phyloP scores from a whole-genome alignment of 2,797 vertebrate species.

The Pipistrellus kuhlii region DNA sequence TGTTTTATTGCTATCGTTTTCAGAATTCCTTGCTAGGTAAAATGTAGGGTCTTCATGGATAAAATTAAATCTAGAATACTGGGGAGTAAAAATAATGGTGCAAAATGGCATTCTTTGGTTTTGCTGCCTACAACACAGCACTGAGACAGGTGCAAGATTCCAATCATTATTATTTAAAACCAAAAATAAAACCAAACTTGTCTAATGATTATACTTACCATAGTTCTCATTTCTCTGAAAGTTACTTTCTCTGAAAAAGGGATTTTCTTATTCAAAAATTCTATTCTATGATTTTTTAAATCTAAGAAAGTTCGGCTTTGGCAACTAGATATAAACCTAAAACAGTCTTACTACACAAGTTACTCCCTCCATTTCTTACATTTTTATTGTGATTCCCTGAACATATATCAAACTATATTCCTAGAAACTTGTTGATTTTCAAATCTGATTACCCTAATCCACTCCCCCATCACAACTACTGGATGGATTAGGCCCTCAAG shows the following conservation, averaged over 20 bases:
- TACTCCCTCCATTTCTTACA: not conserved
- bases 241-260: not conserved
- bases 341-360: not conserved
- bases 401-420: not conserved
- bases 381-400: not conserved
- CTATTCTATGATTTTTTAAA: not conserved
- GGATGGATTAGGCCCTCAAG: not conserved
- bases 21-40: not conserved
- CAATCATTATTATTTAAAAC: not conserved
- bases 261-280: not conserved
- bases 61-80: not conserved
- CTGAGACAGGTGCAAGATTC: not conserved
- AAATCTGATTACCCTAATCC: not conserved
- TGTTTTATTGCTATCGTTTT: not conserved
- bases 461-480: not conserved
- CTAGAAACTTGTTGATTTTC: not conserved
- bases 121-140: not conserved
- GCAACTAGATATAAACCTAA: not conserved
- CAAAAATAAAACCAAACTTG: conserved; percentile 18
- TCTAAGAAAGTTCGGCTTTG: not conserved
- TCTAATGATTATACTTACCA: not conserved
- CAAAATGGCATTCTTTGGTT: not conserved
- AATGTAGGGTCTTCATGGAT: not conserved
- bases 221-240: not conserved
- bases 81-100: not conserved